Conservation (phyloP, 1,140 invertebrate species). For the Scaptomyza hsui region DNA sequence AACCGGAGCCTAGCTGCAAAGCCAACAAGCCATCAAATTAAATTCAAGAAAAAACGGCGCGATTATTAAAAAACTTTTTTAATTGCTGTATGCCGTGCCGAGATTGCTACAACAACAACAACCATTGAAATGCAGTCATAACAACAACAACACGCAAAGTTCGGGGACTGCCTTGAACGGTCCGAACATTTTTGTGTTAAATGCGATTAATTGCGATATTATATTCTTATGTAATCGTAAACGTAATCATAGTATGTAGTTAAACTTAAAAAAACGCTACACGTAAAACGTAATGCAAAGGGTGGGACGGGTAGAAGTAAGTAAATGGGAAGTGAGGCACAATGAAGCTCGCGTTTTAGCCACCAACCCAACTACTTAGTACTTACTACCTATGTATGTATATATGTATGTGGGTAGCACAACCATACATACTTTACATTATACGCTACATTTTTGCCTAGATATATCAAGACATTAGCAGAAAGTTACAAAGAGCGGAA, state of each 20-base stretch:
- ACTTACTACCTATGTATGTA: not conserved
- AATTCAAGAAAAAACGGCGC: slow-evolving; percentile 77
- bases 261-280: slow-evolving; percentile 59
- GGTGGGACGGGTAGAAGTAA: slow-evolving; percentile 8
- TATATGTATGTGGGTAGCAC: not conserved
- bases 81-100: slow-evolving; percentile 78
- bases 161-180: slow-evolving; percentile 56
- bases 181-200: slow-evolving; percentile 79
- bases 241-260: slow-evolving; percentile 72
- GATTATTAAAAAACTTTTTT: slow-evolving; percentile 77
- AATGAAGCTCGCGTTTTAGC: slow-evolving; percentile 24
- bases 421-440: too few species aligned
- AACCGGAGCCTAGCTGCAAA: slow-evolving; percentile 12
- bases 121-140: slow-evolving; percentile 30
- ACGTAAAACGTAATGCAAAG: slow-evolving; percentile 59
- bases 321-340: slow-evolving; percentile 39
- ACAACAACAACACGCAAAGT: slow-evolving; percentile 60
- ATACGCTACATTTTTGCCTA: not conserved
- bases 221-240: slow-evolving; percentile 82
- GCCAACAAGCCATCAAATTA: slow-evolving; percentile 71
- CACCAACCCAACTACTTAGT: not conserved
- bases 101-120: slow-evolving; percentile 56
- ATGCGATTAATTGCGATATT: slow-evolving; percentile 82
- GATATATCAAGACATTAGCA: not conserved
- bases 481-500: not conserved